These are phyloP conservation scores for Ectemnius lituratus DNA, from an alignment of 2,888 invertebrate genomes.

Conservation along the genomic window DNA sequence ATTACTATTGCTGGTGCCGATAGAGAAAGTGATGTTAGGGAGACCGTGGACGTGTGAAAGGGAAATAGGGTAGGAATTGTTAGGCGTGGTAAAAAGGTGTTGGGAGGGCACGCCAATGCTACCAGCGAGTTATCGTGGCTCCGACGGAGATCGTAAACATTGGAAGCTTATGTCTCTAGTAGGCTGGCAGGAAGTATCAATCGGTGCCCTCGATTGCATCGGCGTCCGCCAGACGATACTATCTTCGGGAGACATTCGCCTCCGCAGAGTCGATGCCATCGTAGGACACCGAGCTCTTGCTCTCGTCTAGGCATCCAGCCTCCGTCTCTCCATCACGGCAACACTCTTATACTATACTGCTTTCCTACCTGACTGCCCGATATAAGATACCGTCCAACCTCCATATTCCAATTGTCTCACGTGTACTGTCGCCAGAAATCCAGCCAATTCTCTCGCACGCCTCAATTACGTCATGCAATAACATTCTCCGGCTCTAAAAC, in stretches of 20 bases:
- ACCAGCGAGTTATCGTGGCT: slow-evolving; percentile 25
- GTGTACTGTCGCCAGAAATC: too few species aligned
- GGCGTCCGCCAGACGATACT: slow-evolving; percentile 43
- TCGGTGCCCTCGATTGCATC: slow-evolving; percentile 50
- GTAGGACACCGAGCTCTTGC: slow-evolving; percentile 42
- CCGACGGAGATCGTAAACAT: slow-evolving; percentile 50
- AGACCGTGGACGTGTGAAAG: not conserved
- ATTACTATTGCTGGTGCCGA: not conserved
- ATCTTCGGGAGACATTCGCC: slow-evolving; percentile 49
- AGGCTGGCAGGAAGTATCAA: slow-evolving; percentile 53
- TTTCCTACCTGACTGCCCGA: slow-evolving; percentile 26
- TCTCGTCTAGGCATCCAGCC: slow-evolving; percentile 38
- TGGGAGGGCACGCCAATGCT: slow-evolving; percentile 27
- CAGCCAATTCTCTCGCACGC: too few species aligned
- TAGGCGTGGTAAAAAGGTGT: slow-evolving; percentile 25
- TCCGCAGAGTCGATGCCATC: slow-evolving; percentile 53
- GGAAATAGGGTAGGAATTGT: too few species aligned
- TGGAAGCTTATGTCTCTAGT: slow-evolving; percentile 56
- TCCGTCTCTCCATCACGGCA: slow-evolving; percentile 28
- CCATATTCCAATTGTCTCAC: too few species aligned
- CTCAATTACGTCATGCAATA: too few species aligned
- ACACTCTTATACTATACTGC: slow-evolving; percentile 29
- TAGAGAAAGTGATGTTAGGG: not conserved
- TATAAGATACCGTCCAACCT: slow-evolving; percentile 36
- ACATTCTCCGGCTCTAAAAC: too few species aligned